Conservation (phyloP, 2,113 vertebrate genomes). For the Cheilinus undulatus region DNA sequence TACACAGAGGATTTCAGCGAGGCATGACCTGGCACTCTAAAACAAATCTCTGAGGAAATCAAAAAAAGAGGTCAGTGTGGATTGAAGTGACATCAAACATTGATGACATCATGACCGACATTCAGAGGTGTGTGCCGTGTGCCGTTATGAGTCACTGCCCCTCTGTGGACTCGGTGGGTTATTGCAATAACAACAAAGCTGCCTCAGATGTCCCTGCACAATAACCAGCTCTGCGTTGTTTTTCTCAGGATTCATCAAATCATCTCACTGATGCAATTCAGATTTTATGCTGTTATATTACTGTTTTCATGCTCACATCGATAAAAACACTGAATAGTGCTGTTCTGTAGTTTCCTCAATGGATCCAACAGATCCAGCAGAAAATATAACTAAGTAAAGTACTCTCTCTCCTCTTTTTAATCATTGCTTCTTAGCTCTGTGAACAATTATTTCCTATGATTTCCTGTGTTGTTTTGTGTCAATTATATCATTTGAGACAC, state of each 20-base stretch:
- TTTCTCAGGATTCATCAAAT: slow-evolving; percentile 6
- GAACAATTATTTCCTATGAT: background rate
- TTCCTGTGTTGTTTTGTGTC: background rate
- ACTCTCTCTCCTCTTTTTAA: background rate
- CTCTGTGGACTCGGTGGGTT: slow-evolving; percentile 70
- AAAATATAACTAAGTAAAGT: background rate
- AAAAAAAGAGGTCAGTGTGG: slow-evolving; percentile 81
- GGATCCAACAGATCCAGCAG: background rate
- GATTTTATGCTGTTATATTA: background rate
- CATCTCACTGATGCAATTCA: background rate
- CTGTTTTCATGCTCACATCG: slow-evolving; percentile 6
- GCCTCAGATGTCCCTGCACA: slow-evolving; percentile 26
- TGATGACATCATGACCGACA: slow-evolving; percentile 67
- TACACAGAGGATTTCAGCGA: slow-evolving; percentile 24
- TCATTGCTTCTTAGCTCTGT: background rate
- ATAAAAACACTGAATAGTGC: background rate
- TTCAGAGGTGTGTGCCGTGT: slow-evolving; percentile 13
- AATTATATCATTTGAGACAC: background rate
- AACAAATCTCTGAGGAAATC: slow-evolving; percentile 70
- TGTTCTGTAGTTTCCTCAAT: background rate
- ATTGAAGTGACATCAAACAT: slow-evolving; percentile 78
- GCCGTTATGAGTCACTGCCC: slow-evolving; percentile 67
- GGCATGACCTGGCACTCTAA: slow-evolving; percentile 35
- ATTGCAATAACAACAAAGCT: slow-evolving; percentile 66
- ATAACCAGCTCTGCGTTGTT: slow-evolving; percentile 36